A percentile compares a stretch with the other conserved stretches of the same genome.
Conservation (phyloP, 2,888 invertebrate species). For the Prosopocoilus inquinatus region DNA sequence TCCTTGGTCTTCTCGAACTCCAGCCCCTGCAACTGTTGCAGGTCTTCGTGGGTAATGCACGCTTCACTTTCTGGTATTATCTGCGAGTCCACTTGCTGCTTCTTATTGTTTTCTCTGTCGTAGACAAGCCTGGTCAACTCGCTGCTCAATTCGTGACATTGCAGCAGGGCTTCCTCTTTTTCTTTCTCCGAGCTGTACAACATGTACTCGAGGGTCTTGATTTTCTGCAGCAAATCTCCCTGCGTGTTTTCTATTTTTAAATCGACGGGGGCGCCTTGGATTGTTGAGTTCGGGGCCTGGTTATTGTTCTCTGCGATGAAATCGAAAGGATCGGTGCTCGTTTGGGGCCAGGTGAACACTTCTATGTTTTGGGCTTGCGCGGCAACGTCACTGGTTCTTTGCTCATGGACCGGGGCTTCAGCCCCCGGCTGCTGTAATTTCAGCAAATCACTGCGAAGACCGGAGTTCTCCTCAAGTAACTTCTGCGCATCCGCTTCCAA, state of each 20-base stretch:
- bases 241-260: constrained; percentile 30
- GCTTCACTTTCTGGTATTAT: background rate
- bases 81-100: background rate
- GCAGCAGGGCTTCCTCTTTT: constrained; percentile 43
- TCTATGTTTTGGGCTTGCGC: background rate
- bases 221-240: constrained; percentile 42
- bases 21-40: constrained; percentile 3
- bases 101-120: constrained; percentile 28
- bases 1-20: constrained; percentile 26
- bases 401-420: background rate
- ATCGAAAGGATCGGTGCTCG: background rate
- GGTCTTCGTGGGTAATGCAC: background rate
- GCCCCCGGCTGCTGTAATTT: background rate
- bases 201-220: constrained; percentile 47
- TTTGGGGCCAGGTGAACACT: background rate
- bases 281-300: background rate
- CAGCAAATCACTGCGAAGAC: background rate
- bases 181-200: constrained; percentile 48
- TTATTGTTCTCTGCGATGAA: background rate
- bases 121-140: constrained; percentile 43
- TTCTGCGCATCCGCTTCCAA: constrained; percentile 9
- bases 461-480: constrained; percentile 9
- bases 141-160: constrained; percentile 45
- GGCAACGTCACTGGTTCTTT: background rate
- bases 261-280: background rate